phyloP scores from a whole-genome alignment of 2,113 vertebrate species.

The Pangasianodon gigas region DNA sequence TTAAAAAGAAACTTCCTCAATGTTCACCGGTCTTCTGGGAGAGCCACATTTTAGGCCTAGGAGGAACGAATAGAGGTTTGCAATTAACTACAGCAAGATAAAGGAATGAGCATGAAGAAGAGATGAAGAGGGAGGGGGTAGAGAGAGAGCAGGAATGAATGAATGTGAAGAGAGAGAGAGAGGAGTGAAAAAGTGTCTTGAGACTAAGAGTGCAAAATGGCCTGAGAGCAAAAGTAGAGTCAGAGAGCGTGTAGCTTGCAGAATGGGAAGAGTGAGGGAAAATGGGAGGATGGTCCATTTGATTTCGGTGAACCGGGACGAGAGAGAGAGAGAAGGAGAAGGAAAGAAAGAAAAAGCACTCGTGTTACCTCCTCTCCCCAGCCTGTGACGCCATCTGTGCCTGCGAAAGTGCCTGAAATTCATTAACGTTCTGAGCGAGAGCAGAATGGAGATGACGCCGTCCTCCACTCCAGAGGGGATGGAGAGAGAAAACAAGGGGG shows the following conservation, averaged over 20 bases:
- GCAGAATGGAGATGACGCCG: constrained; percentile 1
- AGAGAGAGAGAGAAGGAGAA: not conserved
- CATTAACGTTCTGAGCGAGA: constrained; percentile 58
- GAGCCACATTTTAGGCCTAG: constrained; percentile 50
- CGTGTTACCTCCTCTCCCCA: not conserved
- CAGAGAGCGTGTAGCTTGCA: constrained; percentile 17
- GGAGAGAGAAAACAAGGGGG: constrained; percentile 40
- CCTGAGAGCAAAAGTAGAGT: constrained; percentile 22
- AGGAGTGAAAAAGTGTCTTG: constrained; percentile 11
- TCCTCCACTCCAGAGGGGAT: not conserved
- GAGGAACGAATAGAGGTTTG: constrained; percentile 61
- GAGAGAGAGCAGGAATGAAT: not conserved
- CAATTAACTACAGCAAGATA: constrained; percentile 65
- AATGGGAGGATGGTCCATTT: constrained; percentile 34
- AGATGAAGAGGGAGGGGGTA: not conserved
- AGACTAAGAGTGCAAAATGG: constrained; percentile 19
- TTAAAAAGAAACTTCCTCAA: constrained; percentile 47
- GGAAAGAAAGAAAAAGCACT: not conserved
- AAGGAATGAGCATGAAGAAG: constrained; percentile 30
- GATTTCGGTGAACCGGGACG: constrained; percentile 25
- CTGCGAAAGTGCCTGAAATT: constrained; percentile 65
- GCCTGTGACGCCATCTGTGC: constrained; percentile 68
- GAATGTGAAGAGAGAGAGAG: not conserved
- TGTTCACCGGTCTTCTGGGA: constrained; percentile 48
- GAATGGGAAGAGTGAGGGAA: not conserved